A percentile compares a stretch with the other conserved stretches of the same genome.
phyloP scores from a whole-genome alignment of 2,888 invertebrate genomes.

The Drosophila cracens region DNA sequence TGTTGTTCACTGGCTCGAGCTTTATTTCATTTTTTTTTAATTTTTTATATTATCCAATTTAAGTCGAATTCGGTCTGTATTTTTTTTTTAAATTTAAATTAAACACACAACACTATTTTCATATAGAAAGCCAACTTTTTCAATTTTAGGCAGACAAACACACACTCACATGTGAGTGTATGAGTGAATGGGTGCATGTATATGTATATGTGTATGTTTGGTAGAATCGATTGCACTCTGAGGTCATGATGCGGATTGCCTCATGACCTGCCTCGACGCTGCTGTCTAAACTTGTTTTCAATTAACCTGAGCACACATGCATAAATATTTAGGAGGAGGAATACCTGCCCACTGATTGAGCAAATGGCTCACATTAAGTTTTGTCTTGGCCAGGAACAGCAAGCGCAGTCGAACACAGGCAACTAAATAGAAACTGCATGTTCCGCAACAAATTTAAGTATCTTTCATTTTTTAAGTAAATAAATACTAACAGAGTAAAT shows the following conservation, averaged over 20 bases:
- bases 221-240: constrained; percentile 36
- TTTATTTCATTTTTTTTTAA: neutral
- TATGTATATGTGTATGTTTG: constrained; percentile 14
- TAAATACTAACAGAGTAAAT: too few species aligned
- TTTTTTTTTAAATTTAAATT: neutral
- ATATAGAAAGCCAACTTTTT: constrained; percentile 23
- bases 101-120: neutral
- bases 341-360: neutral
- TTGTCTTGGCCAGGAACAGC: constrained; percentile 17
- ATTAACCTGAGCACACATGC: constrained; percentile 50
- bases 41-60: neutral
- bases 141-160: constrained; percentile 9
- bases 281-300: constrained; percentile 72
- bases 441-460: constrained; percentile 12
- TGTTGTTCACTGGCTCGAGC: too few species aligned
- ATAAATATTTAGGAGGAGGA: neutral
- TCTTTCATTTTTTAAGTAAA: neutral
- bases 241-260: constrained; percentile 25
- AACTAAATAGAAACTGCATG: neutral
- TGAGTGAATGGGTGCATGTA: neutral
- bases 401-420: constrained; percentile 15
- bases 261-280: constrained; percentile 3
- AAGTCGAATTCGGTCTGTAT: neutral
- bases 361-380: constrained; percentile 30
- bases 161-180: neutral